Evolutionary conservation across 2,113 vertebrate genomes (phyloP), one percentile per base, ranked within the genome.

Genomic region (Panurus biarmicus): DNA sequence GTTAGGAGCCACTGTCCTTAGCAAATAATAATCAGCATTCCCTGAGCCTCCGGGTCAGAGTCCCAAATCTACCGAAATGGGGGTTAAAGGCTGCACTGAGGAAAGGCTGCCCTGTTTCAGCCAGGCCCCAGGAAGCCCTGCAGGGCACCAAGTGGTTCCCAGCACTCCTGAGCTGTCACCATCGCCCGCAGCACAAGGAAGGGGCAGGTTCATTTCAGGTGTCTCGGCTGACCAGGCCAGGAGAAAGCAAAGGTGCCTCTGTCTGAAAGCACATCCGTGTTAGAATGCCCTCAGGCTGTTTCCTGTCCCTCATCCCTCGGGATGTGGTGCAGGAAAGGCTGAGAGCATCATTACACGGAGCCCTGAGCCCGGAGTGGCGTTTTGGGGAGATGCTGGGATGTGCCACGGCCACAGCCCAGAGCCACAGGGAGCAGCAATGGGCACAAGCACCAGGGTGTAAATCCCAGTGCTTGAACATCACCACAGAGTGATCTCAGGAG

Each of bases 181-280:
- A 3, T 0, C 2, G 0, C 44, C 5, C 5, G 22, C 22, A 33
- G 73, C 45, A 50, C 57, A 29, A 4, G 75, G 38, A 20, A 9
- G 16, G n/a, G 26, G 14, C 44, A 36, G 69, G 19, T 21, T 16
- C 64, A 31, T 7, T 33, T 16, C 12, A 2, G 61, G 12, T 15
- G 26, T 31, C 35, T 45, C 35, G 44, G 14, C 44, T 36, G 29
- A 14, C 24, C 3, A 11, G 22, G 10, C 9, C 76, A 31, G 24
- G 24, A 51, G 66, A 62, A 40, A 45, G 61, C 40, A 45, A 31
- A 56, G 50, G 20, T 29, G 64, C 4, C 20, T 15, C 40, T 36
- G 40, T 10, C 33, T 54, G 14, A 16, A 61, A 72, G n/a, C 1
- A 2, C 24, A 40, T 4, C 24, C 11, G 8, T 1, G 3, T 10